Evolutionary conservation across 1,140 invertebrate genomes (phyloP).

Genomic region (Onthophagus taurus): DNA sequence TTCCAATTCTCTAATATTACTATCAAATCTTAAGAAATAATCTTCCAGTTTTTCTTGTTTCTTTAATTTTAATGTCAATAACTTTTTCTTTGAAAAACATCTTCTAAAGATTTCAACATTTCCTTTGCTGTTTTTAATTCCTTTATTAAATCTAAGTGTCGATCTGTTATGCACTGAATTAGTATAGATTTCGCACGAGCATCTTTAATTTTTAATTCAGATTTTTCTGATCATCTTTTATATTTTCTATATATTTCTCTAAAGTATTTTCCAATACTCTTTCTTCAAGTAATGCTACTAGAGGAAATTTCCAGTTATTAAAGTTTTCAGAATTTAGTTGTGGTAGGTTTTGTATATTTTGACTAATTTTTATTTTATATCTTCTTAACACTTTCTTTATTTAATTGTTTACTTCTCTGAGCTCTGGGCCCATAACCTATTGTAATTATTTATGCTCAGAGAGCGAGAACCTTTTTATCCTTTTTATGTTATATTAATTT

Average conservation of each 20-base stretch:
- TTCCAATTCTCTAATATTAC: slow-evolving; percentile 18
- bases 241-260: slow-evolving; percentile 7
- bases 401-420: no score
- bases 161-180: slow-evolving; percentile 4
- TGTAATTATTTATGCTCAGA: no score
- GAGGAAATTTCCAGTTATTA: slow-evolving; percentile 8
- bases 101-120: slow-evolving; percentile 14
- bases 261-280: slow-evolving; percentile 1
- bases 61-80: slow-evolving; percentile 15
- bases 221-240: slow-evolving; percentile 5
- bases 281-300: slow-evolving; percentile 9
- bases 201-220: neutral
- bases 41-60: slow-evolving; percentile 18
- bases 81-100: slow-evolving; percentile 19
- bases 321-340: no score
- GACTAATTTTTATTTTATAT: no score
- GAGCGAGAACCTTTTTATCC: no score
- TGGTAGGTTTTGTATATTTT: no score
- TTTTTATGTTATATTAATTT: no score
- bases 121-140: slow-evolving; percentile 15
- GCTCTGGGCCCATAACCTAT: no score
- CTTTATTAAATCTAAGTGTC: slow-evolving; percentile 11
- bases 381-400: no score
- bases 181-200: slow-evolving; percentile 3
- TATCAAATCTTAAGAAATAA: no score